Evolutionary conservation across 2,888 invertebrate species (phyloP).

Genomic region (Monochamus alternatus): DNA sequence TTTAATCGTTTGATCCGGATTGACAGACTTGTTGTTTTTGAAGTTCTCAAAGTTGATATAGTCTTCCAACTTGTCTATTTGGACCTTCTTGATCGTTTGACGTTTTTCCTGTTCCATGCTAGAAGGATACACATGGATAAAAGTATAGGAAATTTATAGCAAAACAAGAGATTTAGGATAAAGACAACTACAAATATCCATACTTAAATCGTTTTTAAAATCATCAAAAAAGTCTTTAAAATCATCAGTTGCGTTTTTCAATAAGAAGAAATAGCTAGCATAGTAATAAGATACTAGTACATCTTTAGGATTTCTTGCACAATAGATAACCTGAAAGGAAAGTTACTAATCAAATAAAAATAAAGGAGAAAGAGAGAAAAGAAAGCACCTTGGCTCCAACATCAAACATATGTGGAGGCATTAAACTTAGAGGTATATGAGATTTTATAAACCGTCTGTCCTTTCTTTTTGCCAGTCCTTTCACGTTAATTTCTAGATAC

Average conservation of each 20-base stretch:
- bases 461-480: slow-evolving; percentile 23
- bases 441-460: slow-evolving; percentile 66
- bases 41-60: slow-evolving; percentile 88
- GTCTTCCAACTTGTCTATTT: slow-evolving; percentile 76
- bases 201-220: slow-evolving; percentile 77
- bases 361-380: too few relatives aligned
- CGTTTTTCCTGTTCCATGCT: slow-evolving; percentile 74
- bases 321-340: slow-evolving; percentile 79
- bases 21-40: slow-evolving; percentile 84
- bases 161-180: too few relatives aligned
- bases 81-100: slow-evolving; percentile 74
- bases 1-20: slow-evolving; percentile 71
- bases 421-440: slow-evolving; percentile 82
- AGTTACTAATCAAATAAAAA: too few relatives aligned
- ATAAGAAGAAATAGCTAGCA: slow-evolving; percentile 73
- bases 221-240: slow-evolving; percentile 75
- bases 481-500: slow-evolving; percentile 9
- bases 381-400: slow-evolving; percentile 70
- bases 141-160: too few relatives aligned
- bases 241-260: not conserved
- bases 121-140: slow-evolving; percentile 79
- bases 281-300: slow-evolving; percentile 86
- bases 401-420: slow-evolving; percentile 76
- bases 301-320: slow-evolving; percentile 88
- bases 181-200: slow-evolving; percentile 58